Percentiles rank a stretch among this genome's conserved stretches.
Evolutionary conservation across 1,140 invertebrate genomes (phyloP).

Genomic region (Oscheius sp.): DNA sequence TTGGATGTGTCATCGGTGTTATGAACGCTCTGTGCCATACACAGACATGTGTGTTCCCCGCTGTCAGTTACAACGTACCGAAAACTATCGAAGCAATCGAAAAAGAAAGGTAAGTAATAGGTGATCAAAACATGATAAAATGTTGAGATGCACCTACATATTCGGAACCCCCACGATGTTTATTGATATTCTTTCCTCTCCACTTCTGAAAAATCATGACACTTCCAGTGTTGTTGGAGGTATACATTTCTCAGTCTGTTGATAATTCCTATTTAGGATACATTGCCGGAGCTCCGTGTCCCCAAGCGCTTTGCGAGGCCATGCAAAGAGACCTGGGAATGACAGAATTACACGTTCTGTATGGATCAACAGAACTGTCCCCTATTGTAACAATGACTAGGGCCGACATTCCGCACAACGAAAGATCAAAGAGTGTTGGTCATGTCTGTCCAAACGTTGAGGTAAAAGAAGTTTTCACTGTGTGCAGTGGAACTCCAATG

Average conservation of each 20-base stretch:
- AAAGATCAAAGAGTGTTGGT: conserved; percentile 74
- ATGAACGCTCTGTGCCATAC: conserved; percentile 69
- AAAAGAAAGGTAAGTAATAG: conserved; percentile 67
- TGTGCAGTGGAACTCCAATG: too few relatives aligned
- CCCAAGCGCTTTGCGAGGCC: conserved; percentile 67
- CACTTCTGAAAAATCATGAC: conserved; percentile 37
- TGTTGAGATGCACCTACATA: conserved; percentile 71
- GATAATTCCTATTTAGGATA: too few relatives aligned
- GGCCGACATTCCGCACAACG: conserved; percentile 69
- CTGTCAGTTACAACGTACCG: conserved; percentile 70
- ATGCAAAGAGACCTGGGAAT: conserved; percentile 34
- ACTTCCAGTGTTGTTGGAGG: conserved; percentile 19
- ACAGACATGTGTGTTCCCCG: conserved; percentile 71
- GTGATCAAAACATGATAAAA: too few relatives aligned
- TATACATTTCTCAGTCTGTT: too few relatives aligned
- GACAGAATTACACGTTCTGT: conserved; percentile 61
- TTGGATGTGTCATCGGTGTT: conserved; percentile 74
- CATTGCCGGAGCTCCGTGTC: conserved; percentile 73
- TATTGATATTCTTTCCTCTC: conserved; percentile 72
- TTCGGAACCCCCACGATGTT: conserved; percentile 95
- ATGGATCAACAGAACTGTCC: conserved; percentile 79
- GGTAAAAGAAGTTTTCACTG: too few relatives aligned
- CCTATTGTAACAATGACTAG: conserved; percentile 8
- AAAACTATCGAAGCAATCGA: conserved; percentile 70
- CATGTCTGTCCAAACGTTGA: conserved; percentile 75